These are phyloP conservation scores for Semotilus atromaculatus DNA, from an alignment of 2,797 vertebrate species.

Conservation along the genomic window DNA sequence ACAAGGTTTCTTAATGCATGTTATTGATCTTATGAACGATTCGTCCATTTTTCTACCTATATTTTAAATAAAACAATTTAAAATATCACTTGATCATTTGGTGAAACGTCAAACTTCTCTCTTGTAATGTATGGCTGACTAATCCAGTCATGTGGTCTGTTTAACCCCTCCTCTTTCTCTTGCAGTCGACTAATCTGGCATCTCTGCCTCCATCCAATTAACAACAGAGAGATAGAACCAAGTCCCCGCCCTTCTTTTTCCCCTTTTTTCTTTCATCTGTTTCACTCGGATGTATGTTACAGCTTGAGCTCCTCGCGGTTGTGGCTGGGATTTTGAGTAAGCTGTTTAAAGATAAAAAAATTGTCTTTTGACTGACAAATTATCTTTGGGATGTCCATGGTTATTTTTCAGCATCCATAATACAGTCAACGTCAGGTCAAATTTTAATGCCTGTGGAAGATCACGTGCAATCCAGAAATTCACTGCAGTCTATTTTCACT, in stretches of 20 bases:
- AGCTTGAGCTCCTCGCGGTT: not conserved
- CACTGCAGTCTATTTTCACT: slow-evolving; percentile 80
- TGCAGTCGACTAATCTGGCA: not conserved
- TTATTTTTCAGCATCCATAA: not conserved
- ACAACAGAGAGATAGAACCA: not conserved
- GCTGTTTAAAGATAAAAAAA: not conserved
- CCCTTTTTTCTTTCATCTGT: not conserved
- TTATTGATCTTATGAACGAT: not conserved
- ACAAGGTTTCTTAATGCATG: not conserved
- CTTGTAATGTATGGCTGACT: not conserved
- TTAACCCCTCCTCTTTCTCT: not conserved
- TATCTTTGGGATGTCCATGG: not conserved
- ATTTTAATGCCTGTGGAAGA: slow-evolving; percentile 8
- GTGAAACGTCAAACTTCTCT: not conserved
- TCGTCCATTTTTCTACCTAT: not conserved
- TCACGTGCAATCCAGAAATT: slow-evolving; percentile 64
- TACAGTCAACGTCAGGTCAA: not conserved
- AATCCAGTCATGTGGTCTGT: not conserved
- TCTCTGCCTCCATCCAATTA: not conserved
- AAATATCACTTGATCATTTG: not conserved
- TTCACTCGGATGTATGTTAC: not conserved
- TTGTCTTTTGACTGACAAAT: not conserved
- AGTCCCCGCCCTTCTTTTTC: not conserved
- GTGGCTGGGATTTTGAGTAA: not conserved
- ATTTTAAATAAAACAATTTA: no score